These are phyloP conservation scores for Epistrophella euchroma DNA, from an alignment of 2,888 invertebrate genomes.

Conservation along the genomic window DNA sequence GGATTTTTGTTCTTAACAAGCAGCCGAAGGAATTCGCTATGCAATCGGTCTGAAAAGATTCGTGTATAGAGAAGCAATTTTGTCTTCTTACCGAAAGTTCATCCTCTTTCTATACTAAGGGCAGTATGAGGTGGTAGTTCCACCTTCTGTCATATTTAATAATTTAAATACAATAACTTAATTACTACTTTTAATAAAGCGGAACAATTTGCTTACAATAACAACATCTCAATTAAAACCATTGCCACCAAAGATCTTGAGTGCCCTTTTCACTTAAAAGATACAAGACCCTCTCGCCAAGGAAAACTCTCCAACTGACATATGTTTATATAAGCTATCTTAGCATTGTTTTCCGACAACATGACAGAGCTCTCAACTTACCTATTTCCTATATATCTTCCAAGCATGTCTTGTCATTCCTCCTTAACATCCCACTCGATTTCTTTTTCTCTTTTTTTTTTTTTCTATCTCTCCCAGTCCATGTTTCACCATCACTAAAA, in stretches of 20 bases:
- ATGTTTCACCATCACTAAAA: constrained; percentile 56
- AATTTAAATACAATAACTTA: too few species aligned
- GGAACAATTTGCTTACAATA: background rate
- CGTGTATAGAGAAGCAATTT: too few species aligned
- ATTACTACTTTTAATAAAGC: background rate
- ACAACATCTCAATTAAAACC: constrained; percentile 19
- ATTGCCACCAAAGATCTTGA: background rate
- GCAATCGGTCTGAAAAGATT: too few species aligned
- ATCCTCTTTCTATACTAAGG: too few species aligned
- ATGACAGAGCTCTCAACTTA: constrained; percentile 68
- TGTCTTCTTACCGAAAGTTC: too few species aligned
- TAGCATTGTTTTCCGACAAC: constrained; percentile 54
- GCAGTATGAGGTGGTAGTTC: too few species aligned
- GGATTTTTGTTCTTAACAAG: too few species aligned
- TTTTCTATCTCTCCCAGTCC: background rate
- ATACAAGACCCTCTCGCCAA: background rate
- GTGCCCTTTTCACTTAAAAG: background rate
- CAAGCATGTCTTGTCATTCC: constrained; percentile 17
- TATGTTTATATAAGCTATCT: constrained; percentile 67
- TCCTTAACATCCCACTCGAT: constrained; percentile 15
- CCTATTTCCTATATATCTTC: constrained; percentile 49
- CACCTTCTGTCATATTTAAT: too few species aligned
- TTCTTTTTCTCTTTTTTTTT: background rate
- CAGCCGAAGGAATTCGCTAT: too few species aligned
- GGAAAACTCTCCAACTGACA: constrained; percentile 46